phyloP scores from a whole-genome alignment of 2,797 vertebrate genomes.

The Orientallactaga sibirica region DNA sequence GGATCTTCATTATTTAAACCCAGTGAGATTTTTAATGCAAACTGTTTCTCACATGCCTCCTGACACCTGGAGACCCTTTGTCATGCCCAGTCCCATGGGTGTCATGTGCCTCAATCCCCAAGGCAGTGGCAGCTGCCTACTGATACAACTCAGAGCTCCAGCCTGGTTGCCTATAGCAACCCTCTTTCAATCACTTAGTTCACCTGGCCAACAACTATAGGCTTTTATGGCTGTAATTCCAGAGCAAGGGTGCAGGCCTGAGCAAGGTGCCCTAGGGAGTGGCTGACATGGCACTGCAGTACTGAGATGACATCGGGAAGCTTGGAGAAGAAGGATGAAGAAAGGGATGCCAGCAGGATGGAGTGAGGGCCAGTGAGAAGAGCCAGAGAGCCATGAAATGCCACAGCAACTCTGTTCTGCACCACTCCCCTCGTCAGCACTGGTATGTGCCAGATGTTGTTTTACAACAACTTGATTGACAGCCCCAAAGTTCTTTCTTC shows the following conservation, averaged over 20 bases:
- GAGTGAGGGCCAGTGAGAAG: background rate
- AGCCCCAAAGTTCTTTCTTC: slow-evolving; percentile 12
- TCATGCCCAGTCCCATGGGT: background rate
- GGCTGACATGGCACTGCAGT: background rate
- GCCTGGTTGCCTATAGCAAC: background rate
- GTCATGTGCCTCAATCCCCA: background rate
- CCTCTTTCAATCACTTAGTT: background rate
- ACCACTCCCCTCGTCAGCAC: background rate
- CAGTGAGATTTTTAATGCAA: slow-evolving; percentile 23
- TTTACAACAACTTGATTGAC: slow-evolving; percentile 16
- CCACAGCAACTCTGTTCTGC: background rate
- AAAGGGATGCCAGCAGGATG: background rate
- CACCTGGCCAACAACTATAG: background rate
- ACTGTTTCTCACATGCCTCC: background rate
- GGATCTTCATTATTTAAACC: slow-evolving; percentile 28
- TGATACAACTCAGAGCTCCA: background rate
- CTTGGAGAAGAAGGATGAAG: background rate
- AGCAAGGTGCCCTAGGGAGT: background rate
- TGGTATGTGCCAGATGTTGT: background rate
- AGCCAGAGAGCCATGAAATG: background rate
- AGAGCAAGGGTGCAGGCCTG: background rate
- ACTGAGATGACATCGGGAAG: background rate
- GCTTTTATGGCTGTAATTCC: background rate
- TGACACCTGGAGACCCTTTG: background rate
- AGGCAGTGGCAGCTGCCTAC: background rate